A percentile compares a stretch with the other conserved stretches of the same genome.
Conservation (phyloP, 2,113 vertebrate genomes). For the Oreocharis arfaki region DNA sequence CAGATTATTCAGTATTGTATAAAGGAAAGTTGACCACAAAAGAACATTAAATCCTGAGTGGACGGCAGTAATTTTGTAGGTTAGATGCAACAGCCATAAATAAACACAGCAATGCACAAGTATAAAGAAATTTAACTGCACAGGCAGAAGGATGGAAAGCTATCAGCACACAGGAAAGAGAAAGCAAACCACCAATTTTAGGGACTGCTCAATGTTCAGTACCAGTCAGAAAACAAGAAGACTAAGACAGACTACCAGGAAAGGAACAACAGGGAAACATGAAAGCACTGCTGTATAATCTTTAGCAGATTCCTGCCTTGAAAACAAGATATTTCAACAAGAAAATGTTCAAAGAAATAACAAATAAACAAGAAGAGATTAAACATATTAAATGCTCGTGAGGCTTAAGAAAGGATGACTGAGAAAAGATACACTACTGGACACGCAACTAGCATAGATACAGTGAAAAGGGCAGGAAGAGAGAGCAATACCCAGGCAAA, state of each 20-base stretch:
- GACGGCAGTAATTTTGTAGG: not conserved
- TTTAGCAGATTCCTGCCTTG: not conserved
- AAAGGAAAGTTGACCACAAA: not conserved
- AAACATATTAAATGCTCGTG: not conserved
- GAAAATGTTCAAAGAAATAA: not conserved
- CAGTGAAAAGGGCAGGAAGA: not conserved
- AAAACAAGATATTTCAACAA: not conserved
- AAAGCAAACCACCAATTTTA: not conserved
- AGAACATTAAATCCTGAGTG: not conserved
- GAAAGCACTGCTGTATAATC: not conserved
- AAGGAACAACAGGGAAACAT: not conserved
- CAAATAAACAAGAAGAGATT: not conserved
- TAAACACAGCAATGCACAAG: not conserved
- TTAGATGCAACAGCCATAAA: not conserved
- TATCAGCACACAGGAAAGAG: not conserved
- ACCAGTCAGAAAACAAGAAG: not conserved
- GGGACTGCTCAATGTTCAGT: not conserved
- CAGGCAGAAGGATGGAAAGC: not conserved
- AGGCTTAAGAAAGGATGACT: not conserved
- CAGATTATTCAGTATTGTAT: not conserved
- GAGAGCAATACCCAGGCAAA: not conserved
- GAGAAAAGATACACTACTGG: not conserved
- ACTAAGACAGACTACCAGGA: not conserved
- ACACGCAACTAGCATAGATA: not conserved
- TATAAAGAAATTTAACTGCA: not conserved